phyloP scores from a whole-genome alignment of 2,113 vertebrate species.

The Pangasianodon gigas region DNA sequence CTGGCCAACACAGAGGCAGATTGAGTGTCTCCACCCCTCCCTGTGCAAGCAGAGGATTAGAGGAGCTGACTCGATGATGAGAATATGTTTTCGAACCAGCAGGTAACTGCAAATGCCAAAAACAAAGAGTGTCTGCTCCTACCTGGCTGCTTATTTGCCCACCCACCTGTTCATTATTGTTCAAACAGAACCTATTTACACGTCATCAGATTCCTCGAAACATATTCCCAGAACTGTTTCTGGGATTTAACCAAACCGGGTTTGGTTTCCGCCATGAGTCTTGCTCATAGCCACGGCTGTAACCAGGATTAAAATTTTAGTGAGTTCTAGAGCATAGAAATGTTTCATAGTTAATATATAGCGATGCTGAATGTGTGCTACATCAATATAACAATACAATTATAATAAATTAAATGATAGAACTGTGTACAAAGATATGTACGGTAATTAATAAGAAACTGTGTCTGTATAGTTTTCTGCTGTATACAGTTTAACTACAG shows the following conservation, averaged over 20 bases:
- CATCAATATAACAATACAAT: background rate
- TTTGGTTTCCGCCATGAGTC: background rate
- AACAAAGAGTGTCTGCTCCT: slow-evolving; percentile 53
- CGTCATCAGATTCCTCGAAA: background rate
- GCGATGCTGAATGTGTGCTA: background rate
- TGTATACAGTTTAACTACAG: background rate
- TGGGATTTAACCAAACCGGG: background rate
- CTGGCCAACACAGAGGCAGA: slow-evolving; percentile 66
- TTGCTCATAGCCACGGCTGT: background rate
- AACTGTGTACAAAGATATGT: background rate
- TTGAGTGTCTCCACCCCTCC: slow-evolving; percentile 73
- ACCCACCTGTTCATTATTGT: background rate
- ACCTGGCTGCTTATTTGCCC: slow-evolving; percentile 5
- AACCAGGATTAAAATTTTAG: background rate
- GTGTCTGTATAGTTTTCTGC: background rate
- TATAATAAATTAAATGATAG: background rate
- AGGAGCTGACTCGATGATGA: slow-evolving; percentile 69
- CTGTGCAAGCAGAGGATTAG: slow-evolving; percentile 72
- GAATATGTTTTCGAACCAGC: slow-evolving; percentile 69
- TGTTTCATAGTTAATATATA: background rate
- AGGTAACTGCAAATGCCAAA: slow-evolving; percentile 57
- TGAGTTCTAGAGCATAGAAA: background rate
- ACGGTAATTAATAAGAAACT: background rate
- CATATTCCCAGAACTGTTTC: background rate
- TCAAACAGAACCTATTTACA: background rate